These are phyloP conservation scores for Phania funesta DNA, from an alignment of 2,888 invertebrate genomes.

Conservation along the genomic window DNA sequence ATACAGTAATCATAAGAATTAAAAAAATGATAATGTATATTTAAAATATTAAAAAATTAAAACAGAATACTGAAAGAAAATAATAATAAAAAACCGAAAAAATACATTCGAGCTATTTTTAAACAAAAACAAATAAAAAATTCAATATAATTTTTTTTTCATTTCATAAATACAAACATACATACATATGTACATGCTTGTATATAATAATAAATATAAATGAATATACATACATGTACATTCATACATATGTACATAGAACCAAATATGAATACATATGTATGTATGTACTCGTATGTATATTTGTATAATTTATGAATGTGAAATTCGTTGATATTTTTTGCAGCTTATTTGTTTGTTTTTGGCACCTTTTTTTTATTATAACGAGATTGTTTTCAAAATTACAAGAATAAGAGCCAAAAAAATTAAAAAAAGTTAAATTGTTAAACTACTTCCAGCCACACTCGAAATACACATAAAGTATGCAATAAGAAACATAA, in stretches of 20 bases:
- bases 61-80: conserved; percentile 11
- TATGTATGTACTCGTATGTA: too few relatives aligned
- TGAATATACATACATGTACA: neutral
- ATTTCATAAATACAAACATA: neutral
- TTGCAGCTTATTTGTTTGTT: conserved; percentile 11
- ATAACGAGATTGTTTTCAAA: neutral
- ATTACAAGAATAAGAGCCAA: neutral
- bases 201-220: neutral
- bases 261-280: neutral
- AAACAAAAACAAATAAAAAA: conserved; percentile 16
- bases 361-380: conserved; percentile 40
- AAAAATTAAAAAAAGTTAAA: neutral
- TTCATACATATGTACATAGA: neutral
- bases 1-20: conserved; percentile 15
- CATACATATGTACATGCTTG: neutral
- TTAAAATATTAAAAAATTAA: conserved; percentile 27
- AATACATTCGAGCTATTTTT: conserved; percentile 49
- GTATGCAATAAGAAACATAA: too few relatives aligned
- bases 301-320: conserved; percentile 29
- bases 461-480: too few relatives aligned
- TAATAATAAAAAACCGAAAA: conserved; percentile 2
- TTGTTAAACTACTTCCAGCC: too few relatives aligned
- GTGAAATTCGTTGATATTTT: conserved; percentile 16
- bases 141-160: neutral
- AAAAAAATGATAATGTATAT: neutral